Conservation (phyloP, 1,140 invertebrate genomes). For the Meteorus sp. region DNA sequence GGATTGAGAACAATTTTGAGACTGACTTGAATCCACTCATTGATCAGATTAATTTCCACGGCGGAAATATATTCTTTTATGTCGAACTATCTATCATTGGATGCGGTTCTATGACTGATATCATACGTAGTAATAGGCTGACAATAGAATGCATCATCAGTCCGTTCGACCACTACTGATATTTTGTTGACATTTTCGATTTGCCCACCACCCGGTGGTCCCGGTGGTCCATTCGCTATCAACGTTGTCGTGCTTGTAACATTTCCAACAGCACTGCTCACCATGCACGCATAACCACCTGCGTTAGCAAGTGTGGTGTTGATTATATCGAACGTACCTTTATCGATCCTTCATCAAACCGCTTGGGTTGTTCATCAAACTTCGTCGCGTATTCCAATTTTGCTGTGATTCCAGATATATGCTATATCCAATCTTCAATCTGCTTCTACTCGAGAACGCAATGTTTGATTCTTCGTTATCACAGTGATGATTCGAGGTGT, state of each 20-base stretch:
- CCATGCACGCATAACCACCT: constrained; percentile 86
- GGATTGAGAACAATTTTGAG: constrained; percentile 76
- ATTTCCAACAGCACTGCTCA: constrained; percentile 83
- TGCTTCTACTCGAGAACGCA: constrained; percentile 79
- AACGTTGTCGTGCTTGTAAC: constrained; percentile 73
- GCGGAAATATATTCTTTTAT: constrained; percentile 65
- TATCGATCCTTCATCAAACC: constrained; percentile 64
- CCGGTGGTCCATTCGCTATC: constrained; percentile 81
- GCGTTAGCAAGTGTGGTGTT: constrained; percentile 84
- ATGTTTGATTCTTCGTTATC: constrained; percentile 70
- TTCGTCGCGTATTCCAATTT: constrained; percentile 72
- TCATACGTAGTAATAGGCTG: constrained; percentile 74
- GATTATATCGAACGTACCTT: constrained; percentile 75
- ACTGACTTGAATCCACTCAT: constrained; percentile 70
- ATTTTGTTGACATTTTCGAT: constrained; percentile 74
- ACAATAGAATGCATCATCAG: constrained; percentile 85
- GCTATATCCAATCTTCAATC: constrained; percentile 85
- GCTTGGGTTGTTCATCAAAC: constrained; percentile 54
- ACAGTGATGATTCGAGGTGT: constrained; percentile 67
- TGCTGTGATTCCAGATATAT: constrained; percentile 90
- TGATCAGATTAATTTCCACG: constrained; percentile 69
- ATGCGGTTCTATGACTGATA: constrained; percentile 82
- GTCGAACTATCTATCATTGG: constrained; percentile 80
- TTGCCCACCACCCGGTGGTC: constrained; percentile 78
- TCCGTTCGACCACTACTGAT: constrained; percentile 83